Conservation (phyloP, 2,113 vertebrate genomes). For the Rhombomys opimus region DNA sequence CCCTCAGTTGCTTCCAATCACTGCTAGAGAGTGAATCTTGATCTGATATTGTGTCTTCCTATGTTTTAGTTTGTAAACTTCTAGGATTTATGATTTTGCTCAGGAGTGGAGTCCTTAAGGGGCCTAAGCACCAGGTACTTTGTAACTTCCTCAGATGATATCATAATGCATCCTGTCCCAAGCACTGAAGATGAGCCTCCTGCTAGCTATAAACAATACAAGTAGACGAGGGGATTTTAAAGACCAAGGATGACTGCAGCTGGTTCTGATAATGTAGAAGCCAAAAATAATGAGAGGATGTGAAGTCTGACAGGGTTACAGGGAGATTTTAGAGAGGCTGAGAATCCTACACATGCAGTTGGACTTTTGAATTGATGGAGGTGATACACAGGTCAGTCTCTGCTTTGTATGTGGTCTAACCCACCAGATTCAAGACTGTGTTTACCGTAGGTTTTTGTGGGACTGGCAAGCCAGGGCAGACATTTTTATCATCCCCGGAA, state of each 20-base stretch:
- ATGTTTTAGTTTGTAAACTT: not conserved
- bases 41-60: conserved; percentile 6
- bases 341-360: conserved; percentile 15
- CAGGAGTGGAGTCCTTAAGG: conserved; percentile 45
- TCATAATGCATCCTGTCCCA: conserved; percentile 56
- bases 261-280: not conserved
- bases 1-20: too few relatives aligned
- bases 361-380: conserved; percentile 28
- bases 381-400: not conserved
- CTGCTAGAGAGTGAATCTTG: not conserved
- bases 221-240: conserved; percentile 51
- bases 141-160: conserved; percentile 52
- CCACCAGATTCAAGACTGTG: not conserved
- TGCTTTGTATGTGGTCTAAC: not conserved
- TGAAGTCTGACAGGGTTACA: conserved; percentile 30
- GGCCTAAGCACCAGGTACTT: not conserved
- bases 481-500: not conserved
- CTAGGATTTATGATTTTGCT: conserved; percentile 59
- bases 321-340: not conserved
- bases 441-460: not conserved
- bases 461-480: not conserved
- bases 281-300: conserved; percentile 6
- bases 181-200: conserved; percentile 25
- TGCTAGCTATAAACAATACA: conserved; percentile 69
- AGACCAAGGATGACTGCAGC: conserved; percentile 46